Base-by-base conservation (phyloP, 92 coral and sea anemone species). In the Parazoanthus atlanticus region DNA sequence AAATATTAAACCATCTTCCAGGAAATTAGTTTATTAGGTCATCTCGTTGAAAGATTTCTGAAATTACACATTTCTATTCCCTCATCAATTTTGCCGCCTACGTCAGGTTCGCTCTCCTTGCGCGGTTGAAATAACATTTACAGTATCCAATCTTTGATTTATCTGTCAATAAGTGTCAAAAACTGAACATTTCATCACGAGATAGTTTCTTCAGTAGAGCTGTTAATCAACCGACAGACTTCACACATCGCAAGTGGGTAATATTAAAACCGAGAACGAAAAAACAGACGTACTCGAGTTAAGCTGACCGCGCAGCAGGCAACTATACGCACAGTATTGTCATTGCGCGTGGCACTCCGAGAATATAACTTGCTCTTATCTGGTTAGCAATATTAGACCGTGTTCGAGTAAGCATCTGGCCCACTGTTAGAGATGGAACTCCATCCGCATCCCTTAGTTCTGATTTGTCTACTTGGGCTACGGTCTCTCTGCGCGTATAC, bases 121-220 rank as follows among this genome's bases (percentile, higher is more conserved):
- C 87, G 87, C 87, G 87, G 78, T 84, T 84, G 87, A 84, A 84
- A 84, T 40, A 84, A 84, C 87, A 84, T 41, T 84, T 47, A 41
- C 74, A 41, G 87, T 70, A 52, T 67, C 61, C 77, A 46, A 84
- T 65, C 56, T 74, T 84, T 72, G 87, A 84, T 43, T 70, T 41
- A 29, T 71, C 87, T 84, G 87, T 84, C 87, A 84, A 71, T 43
- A 69, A 84, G 78, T 84, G 87, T 84, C 87, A 84, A 70, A 70
- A 84, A 46, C 23, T 40, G 65, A 26, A 70, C 74, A 70, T 84
- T 71, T 84, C 87, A 84, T 84, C 87, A 84, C 87, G 79, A 84
- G 78, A 84, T 84, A 71, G 87, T 84, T 84, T 72, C 87, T 84
- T 70, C 79, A 84, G 77, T 34, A 46, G 87, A 28, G 67, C 64